These are phyloP conservation scores for Gambusia holbrooki DNA, from an alignment of 2,113 vertebrate genomes.

Conservation along the genomic window DNA sequence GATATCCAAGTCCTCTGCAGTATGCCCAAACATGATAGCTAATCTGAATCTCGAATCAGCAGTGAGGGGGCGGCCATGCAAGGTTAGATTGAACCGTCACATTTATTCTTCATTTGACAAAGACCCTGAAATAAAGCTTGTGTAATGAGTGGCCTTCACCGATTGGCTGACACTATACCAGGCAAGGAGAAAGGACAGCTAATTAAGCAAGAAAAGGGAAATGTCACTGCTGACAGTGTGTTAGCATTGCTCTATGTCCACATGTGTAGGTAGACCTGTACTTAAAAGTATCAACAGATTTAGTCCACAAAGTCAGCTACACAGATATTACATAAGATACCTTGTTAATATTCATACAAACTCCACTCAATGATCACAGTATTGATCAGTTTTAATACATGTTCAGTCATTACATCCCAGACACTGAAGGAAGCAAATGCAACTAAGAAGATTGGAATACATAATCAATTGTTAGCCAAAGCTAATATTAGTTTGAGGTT, in stretches of 20 bases:
- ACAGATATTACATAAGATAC: not conserved
- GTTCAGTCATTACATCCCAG: not conserved
- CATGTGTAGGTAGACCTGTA: not conserved
- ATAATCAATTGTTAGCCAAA: too few relatives aligned
- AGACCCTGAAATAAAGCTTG: constrained; percentile 62
- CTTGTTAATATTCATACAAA: constrained; percentile 3
- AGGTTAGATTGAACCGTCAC: constrained; percentile 65
- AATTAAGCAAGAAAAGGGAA: constrained; percentile 65
- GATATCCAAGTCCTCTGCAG: constrained; percentile 20
- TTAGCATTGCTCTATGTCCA: constrained; percentile 11
- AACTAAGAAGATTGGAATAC: too few relatives aligned
- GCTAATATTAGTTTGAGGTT: too few relatives aligned
- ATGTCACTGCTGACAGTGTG: constrained; percentile 58
- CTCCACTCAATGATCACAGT: not conserved
- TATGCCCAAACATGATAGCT: constrained; percentile 29
- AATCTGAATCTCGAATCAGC: constrained; percentile 31
- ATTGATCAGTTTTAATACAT: not conserved
- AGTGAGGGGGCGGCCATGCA: constrained; percentile 28
- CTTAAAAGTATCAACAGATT: not conserved
- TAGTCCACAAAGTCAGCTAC: not conserved
- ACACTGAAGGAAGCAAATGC: too few relatives aligned
- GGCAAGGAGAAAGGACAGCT: constrained; percentile 34
- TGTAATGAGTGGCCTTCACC: constrained; percentile 49
- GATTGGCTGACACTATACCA: constrained; percentile 45
- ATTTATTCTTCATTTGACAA: constrained; percentile 55